Base-by-base conservation (phyloP, 2,797 vertebrate species). In the Poeciliopsis gracilis region DNA sequence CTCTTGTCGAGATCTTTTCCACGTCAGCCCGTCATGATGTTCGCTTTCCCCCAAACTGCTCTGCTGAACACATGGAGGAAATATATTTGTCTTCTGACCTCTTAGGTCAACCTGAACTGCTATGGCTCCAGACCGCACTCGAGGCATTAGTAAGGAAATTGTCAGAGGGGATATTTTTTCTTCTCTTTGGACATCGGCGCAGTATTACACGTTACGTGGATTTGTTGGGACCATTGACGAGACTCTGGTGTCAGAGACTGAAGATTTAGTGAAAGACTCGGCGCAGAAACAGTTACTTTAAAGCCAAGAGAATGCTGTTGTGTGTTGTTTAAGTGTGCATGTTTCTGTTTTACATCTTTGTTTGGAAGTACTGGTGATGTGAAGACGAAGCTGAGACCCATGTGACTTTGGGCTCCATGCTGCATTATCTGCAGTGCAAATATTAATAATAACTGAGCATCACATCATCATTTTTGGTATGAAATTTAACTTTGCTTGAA, bases 401-500 rank as follows among this genome's bases (percentile, higher is more conserved):
- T 77, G 33, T 75, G 66, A 77, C 66, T 41, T 49, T 61, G 51
- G 84, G 72, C 79, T 81, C 74, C 53, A 53, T 72, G 78, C 84
- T 78, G 78, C 76, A 70, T 79, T 67, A 38, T 84, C 77, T 80
- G 73, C 79, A 51, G 66, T 85, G 67, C 71, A 69, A 71, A 61
- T 43, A 87, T 78, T 73, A 73, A 36, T 30, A 45, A 23, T 78
- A 61, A 81, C 80, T 67, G 71, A 83, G 71, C 72, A 7, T 87
- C 79, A 83, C 72, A 6, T 69, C 25, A 43, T 69, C 23, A 36
- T 78, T 36, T 38, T 79, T 73, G 74, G 80, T 80, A 73, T 81
- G 18, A 86, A 85, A 77, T 63, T 49, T 82, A 79, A 80, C 66
- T 49, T 41, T 82, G 85, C 79, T 91, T 87, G 78, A 90, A 86